Conservation (phyloP, 2,888 invertebrate species). For the Caenorhabditis wallacei region DNA sequence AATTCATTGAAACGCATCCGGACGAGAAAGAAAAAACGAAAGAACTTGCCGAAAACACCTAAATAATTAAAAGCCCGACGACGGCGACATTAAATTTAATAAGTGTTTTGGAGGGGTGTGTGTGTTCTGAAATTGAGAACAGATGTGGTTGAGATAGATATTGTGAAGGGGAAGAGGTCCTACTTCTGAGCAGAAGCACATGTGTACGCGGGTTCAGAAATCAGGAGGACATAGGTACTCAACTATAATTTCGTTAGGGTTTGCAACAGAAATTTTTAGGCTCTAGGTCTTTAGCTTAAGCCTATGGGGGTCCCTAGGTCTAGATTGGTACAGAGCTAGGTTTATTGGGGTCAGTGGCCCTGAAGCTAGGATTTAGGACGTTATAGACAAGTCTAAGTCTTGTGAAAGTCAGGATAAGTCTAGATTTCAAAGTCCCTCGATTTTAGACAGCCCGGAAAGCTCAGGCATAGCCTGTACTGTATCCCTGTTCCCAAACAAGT, state of each 20-base stretch:
- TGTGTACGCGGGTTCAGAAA: conserved; percentile 1
- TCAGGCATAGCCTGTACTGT: too few species aligned
- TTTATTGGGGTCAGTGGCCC: too few species aligned
- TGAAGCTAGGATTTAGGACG: too few species aligned
- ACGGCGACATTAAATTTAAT: conserved; percentile 64
- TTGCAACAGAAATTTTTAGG: too few species aligned
- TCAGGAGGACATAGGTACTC: conserved; percentile 18
- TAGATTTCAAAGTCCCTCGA: too few species aligned
- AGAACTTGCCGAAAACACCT: conserved; percentile 60
- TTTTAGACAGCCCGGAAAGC: too few species aligned
- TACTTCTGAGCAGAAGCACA: conserved; percentile 62
- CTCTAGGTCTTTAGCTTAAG: too few species aligned
- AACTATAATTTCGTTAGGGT: background rate
- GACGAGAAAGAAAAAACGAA: background rate
- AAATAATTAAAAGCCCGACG: conserved; percentile 61
- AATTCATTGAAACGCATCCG: background rate
- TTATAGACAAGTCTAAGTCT: too few species aligned
- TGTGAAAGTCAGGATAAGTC: too few species aligned
- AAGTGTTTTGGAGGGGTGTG: conserved; percentile 36
- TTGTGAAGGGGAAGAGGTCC: background rate
- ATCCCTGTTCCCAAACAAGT: background rate
- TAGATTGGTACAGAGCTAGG: too few species aligned
- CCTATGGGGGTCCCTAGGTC: too few species aligned
- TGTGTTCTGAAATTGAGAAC: conserved; percentile 64
- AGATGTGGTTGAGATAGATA: conserved; percentile 40